Base-by-base conservation (phyloP, 2,888 invertebrate species). In the Smittia aterrima region DNA sequence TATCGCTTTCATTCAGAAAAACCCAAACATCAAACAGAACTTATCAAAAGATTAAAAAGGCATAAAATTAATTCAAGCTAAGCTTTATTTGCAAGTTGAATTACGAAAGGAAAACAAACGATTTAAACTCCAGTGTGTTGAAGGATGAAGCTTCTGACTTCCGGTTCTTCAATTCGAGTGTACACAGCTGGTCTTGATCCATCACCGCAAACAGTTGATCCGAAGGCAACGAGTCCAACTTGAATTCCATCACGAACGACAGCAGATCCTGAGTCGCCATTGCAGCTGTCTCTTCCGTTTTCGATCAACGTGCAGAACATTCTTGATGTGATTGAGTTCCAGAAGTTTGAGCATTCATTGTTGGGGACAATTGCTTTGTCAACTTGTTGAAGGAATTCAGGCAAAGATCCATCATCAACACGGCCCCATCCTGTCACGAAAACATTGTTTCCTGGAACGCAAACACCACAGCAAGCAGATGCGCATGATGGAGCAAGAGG, bases 261-360 rank as follows among this genome's bases (percentile, higher is more conserved):
- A 3, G 58, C 20, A n/a, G 13, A 13, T 3, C 58, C 58, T 9
- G 20, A 20, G 13, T 58, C 58, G 1, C 58, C 58, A 22, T 58
- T 58, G 58, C 47, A 72, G 32, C 72, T 72, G 40, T 72, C 72
- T 38, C 54, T 4, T 38, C 54, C 62, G 13, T 72, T 16, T 24
- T 38, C 72, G 20, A 72, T 40, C 1, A 16, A 18, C 32, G 72
- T 54, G 54, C 72, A 72, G 18, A 72, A 22, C 72, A 72, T 72
- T 62, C 72, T 58, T 1, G 64, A 3, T 27, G 64, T 64, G n/a
- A 64, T 27, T 6, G 13, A 25, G 1, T 11, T 18, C 58, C 58
- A 58, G 58, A 22, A 58, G 4, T 3, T 18, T 13, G 18, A 1
- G 58, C 58, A 58, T 6, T 58, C 58, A 18, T 7, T 18, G 13